Conservation (phyloP, 2,113 vertebrate species). For the Nyctibius bracteatus region DNA sequence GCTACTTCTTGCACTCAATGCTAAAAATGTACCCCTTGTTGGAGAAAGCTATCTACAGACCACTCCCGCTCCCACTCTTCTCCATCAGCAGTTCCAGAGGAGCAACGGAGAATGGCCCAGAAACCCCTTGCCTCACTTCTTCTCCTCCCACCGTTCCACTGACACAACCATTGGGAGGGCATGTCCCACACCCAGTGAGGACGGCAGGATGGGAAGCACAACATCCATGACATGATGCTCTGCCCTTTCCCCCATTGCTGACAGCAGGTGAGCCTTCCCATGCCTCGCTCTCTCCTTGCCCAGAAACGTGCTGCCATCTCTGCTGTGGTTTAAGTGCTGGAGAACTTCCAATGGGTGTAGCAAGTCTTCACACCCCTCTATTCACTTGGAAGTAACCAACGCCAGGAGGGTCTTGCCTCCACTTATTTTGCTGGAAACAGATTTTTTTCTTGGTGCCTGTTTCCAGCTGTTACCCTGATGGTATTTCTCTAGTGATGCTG, state of each 20-base stretch:
- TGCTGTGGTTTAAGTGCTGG: not conserved
- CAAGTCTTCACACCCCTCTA: not conserved
- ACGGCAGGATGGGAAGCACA: not conserved
- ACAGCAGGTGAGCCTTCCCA: not conserved
- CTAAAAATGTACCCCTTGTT: constrained; percentile 29
- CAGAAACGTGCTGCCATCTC: not conserved
- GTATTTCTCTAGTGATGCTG: not conserved
- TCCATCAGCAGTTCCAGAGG: not conserved
- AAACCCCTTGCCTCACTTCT: not conserved
- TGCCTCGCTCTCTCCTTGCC: not conserved
- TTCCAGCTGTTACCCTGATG: not conserved
- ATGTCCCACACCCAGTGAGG: fast-evolving
- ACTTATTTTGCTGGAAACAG: not conserved
- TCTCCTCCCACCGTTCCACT: fast-evolving
- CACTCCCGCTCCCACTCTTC: not conserved
- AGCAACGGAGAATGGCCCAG: not conserved
- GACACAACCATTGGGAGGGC: not conserved
- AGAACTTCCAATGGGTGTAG: fast-evolving
- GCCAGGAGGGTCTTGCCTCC: not conserved
- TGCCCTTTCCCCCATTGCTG: not conserved
- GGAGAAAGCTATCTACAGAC: not conserved
- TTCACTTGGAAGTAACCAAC: not conserved
- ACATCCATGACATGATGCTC: fast-evolving
- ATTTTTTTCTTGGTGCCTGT: not conserved
- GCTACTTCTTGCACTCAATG: constrained; percentile 19